These are phyloP conservation scores for Porites rus DNA, from an alignment of 92 coral and sea anemone species.

Conservation along the genomic window DNA sequence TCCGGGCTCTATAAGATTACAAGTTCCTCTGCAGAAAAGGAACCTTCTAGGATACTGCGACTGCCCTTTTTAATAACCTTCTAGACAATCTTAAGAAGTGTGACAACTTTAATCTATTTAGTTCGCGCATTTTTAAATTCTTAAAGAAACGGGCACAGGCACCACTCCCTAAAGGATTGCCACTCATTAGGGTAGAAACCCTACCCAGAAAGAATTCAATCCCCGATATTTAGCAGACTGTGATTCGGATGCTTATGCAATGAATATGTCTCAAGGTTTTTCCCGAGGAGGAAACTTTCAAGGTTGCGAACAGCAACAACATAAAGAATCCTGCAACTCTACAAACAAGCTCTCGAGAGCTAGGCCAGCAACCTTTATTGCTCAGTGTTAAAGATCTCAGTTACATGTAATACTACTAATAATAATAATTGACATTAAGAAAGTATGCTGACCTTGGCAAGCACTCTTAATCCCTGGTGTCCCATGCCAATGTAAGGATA, in stretches of 20 bases:
- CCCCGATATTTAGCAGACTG: slow-evolving; percentile 26
- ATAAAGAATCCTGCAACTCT: slow-evolving; percentile 52
- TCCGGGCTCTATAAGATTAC: too few species aligned
- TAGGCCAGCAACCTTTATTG: neutral
- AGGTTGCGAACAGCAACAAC: slow-evolving; percentile 29
- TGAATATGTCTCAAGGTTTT: slow-evolving; percentile 40
- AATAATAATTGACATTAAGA: too few species aligned
- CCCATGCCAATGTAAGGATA: slow-evolving; percentile 4
- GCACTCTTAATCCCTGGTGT: neutral
- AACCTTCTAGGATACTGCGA: too few species aligned
- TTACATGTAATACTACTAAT: too few species aligned
- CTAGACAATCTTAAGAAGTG: too few species aligned
- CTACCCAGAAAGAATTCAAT: slow-evolving; percentile 43
- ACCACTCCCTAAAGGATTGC: slow-evolving; percentile 47
- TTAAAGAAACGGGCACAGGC: too few species aligned
- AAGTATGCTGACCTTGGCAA: neutral
- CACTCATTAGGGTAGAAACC: slow-evolving; percentile 40
- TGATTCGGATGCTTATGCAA: slow-evolving; percentile 60
- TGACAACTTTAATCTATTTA: too few species aligned
- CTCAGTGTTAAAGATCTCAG: too few species aligned
- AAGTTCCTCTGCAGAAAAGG: too few species aligned
- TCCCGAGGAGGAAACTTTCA: slow-evolving; percentile 32
- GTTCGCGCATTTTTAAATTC: too few species aligned
- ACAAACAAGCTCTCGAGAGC: slow-evolving; percentile 29
- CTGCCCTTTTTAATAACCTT: too few species aligned